Conservation (phyloP, 2,888 invertebrate genomes). For the Danaus chrysippus region DNA sequence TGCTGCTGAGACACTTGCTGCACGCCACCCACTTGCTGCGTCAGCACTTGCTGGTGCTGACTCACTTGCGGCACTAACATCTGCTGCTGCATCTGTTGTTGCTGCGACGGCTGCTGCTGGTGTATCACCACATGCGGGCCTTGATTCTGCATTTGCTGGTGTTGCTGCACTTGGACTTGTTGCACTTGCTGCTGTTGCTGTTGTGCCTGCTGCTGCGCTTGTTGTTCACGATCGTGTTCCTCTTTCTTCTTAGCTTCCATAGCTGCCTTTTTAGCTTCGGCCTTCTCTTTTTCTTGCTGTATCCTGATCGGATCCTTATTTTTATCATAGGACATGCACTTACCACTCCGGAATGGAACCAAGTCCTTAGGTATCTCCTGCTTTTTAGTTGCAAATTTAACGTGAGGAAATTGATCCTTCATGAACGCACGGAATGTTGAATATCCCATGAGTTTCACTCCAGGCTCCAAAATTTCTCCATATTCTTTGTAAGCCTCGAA, state of each 20-base stretch:
- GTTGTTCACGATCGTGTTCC: conserved; percentile 68
- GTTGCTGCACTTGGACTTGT: conserved; percentile 66
- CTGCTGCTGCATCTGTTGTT: conserved; percentile 69
- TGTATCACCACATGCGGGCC: conserved; percentile 66
- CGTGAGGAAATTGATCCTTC: conserved; percentile 89
- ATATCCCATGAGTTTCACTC: conserved; percentile 88
- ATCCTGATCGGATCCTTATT: conserved; percentile 73
- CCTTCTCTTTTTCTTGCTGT: conserved; percentile 73
- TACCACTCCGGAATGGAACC: conserved; percentile 76
- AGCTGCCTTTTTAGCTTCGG: conserved; percentile 73
- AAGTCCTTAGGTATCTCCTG: conserved; percentile 70
- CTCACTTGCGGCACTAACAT: conserved; percentile 74
- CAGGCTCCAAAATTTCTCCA: conserved; percentile 83
- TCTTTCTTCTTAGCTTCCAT: conserved; percentile 75
- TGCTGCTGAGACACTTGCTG: conserved; percentile 73
- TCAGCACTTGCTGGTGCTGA: conserved; percentile 73
- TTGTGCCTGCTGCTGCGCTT: conserved; percentile 55
- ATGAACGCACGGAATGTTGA: conserved; percentile 89
- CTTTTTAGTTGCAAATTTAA: conserved; percentile 84
- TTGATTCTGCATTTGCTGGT: conserved; percentile 66
- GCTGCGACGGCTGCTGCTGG: conserved; percentile 57
- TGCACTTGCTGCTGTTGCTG: conserved; percentile 65
- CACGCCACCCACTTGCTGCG: conserved; percentile 63
- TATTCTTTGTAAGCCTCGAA: conserved; percentile 87
- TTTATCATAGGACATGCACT: conserved; percentile 75